These are phyloP conservation scores for Polia nebulosa DNA, from an alignment of 2,888 invertebrate genomes.

Conservation along the genomic window DNA sequence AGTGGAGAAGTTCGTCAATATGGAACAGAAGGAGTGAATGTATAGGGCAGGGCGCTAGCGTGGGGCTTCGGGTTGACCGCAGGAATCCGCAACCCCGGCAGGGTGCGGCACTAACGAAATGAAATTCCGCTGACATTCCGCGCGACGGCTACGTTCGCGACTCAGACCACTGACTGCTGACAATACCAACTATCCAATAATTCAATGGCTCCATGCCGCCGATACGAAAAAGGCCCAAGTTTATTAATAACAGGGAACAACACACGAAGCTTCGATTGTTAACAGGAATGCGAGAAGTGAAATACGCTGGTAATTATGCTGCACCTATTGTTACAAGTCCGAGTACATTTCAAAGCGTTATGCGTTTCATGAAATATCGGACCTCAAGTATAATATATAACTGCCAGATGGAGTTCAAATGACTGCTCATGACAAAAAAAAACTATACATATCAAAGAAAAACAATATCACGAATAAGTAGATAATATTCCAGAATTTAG, in stretches of 20 bases:
- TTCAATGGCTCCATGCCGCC: conserved; percentile 49
- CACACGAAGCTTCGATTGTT: conserved; percentile 21
- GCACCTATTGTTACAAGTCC: neutral
- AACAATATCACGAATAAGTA: no score
- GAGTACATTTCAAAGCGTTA: neutral
- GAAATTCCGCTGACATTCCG: conserved; percentile 87
- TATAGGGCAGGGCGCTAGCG: conserved; percentile 47
- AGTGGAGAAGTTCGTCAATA: conserved; percentile 40
- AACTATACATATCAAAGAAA: no score
- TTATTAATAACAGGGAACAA: conserved; percentile 62
- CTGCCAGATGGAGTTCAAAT: neutral
- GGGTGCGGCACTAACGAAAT: conserved; percentile 85
- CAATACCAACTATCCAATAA: conserved; percentile 75
- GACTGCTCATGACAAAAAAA: neutral
- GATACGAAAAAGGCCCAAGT: conserved; percentile 62
- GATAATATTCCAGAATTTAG: no score
- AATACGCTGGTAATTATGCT: conserved; percentile 25
- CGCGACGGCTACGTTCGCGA: conserved; percentile 73
- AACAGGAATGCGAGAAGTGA: conserved; percentile 26
- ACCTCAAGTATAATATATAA: neutral
- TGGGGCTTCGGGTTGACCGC: conserved; percentile 71
- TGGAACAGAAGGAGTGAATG: conserved; percentile 52
- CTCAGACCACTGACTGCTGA: conserved; percentile 70
- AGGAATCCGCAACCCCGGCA: conserved; percentile 81
- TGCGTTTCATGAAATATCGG: neutral